phyloP scores from a whole-genome alignment of 2,888 invertebrate species.

The Agrotis segetum region DNA sequence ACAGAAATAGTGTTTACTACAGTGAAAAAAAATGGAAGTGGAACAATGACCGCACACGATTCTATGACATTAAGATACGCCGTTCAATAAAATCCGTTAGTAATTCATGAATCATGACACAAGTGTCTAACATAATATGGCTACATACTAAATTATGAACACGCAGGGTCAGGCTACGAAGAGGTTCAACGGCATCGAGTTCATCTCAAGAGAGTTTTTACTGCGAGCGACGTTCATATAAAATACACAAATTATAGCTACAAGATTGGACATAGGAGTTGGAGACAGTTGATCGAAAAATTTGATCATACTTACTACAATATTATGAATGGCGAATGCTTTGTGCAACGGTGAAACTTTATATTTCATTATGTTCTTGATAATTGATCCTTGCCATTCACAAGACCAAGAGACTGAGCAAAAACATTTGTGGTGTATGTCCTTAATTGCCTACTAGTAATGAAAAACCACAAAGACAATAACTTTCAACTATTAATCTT shows the following conservation, averaged over 20 bases:
- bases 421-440: conserved; percentile 5
- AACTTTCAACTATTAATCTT: neutral
- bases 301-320: neutral
- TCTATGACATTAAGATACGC: neutral
- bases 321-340: neutral
- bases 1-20: conserved; percentile 9
- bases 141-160: conserved; percentile 5
- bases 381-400: neutral
- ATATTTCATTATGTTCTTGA: conserved; percentile 1
- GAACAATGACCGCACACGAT: conserved; percentile 27
- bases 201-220: neutral
- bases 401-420: neutral
- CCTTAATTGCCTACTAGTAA: neutral
- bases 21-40: neutral
- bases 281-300: neutral
- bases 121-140: conserved; percentile 10
- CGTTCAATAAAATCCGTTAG: conserved; percentile 28
- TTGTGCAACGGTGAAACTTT: conserved; percentile 13
- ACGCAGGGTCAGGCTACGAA: neutral
- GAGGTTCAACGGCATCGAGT: neutral
- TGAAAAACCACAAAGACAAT: neutral
- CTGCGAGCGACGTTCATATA: neutral
- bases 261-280: neutral
- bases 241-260: neutral
- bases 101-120: conserved; percentile 3